phyloP scores from a whole-genome alignment of 2,888 invertebrate species.

The Oegoconia quadripuncta region DNA sequence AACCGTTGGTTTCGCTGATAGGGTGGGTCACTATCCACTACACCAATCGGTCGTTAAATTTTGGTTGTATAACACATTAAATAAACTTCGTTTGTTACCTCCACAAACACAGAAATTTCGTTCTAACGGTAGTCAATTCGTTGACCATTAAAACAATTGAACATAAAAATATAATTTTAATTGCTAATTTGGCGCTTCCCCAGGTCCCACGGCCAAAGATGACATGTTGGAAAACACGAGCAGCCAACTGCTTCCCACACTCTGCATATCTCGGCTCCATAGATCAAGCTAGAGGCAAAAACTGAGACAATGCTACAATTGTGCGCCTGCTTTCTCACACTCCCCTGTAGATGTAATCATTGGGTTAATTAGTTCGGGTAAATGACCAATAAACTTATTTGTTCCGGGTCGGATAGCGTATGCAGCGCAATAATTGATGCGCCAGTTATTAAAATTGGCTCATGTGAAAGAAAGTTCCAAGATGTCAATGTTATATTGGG shows the following conservation, averaged over 20 bases:
- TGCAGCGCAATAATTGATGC: too few species aligned
- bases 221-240: slow-evolving; percentile 68
- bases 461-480: too few species aligned
- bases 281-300: slow-evolving; percentile 73
- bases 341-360: slow-evolving; percentile 64
- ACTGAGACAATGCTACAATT: slow-evolving; percentile 76
- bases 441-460: too few species aligned
- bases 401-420: slow-evolving; percentile 46
- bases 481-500: too few species aligned
- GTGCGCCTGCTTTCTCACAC: slow-evolving; percentile 76
- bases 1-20: too few species aligned
- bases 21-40: too few species aligned
- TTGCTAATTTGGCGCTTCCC: slow-evolving; percentile 42
- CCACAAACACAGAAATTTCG: too few species aligned
- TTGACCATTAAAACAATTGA: slow-evolving; percentile 35
- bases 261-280: slow-evolving; percentile 76
- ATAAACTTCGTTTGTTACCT: too few species aligned
- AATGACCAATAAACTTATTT: slow-evolving; percentile 59
- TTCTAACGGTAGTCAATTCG: background rate
- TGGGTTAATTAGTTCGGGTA: slow-evolving; percentile 70
- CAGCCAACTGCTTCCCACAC: slow-evolving; percentile 65
- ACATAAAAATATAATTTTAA: slow-evolving; percentile 44
- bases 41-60: too few species aligned
- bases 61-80: too few species aligned
- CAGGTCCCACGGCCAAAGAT: slow-evolving; percentile 68